Base-by-base conservation (phyloP, 2,113 vertebrate species). In the Anser brachyrhynchus region DNA sequence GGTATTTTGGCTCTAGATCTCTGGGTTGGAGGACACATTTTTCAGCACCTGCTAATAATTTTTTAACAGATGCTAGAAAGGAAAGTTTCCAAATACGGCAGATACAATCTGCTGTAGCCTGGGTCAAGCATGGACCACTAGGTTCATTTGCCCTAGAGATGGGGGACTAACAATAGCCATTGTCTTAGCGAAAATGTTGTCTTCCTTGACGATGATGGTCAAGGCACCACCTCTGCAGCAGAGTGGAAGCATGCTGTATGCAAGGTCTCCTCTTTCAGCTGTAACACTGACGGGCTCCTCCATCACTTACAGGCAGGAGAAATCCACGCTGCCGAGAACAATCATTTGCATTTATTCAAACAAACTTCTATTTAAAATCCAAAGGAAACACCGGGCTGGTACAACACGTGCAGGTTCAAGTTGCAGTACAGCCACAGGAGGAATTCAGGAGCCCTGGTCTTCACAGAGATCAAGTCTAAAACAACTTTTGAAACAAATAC, bases 21-120 rank as follows among this genome's bases (percentile, higher is more conserved):
- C 79, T 52, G 70, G 52, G 79, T 95, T 89, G 85, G 93, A 95
- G 92, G 72, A 84, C 3, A 6, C 80, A 41, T 35, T 95, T 94
- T 87, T 85, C 93, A 83, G 74, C 97, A 97, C 96, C 97, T 97
- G 97, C 84, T 95, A 96, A 90, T 90, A 89, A 78, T 96, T 96
- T 93, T 90, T 94, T 85, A 93, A 70, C 95, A 96, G 94, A 96
- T 93, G 96, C 94, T 96, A 85, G 91, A 92, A 92, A 94, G 89
- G 85, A 84, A 91, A 85, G 66, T 83, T 77, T 95, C 92, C 95
- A 96, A 95, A 84, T 71, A 39, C 66, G 59, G 59, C 65, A 83
- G 74, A 86, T 78, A 83, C 90, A 93, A 82, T 95, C 95, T 92
- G 91, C 89, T 87, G 55, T 69, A 87, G 61, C 64, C 73, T 96